Percentiles rank a stretch among this genome's conserved stretches.
Evolutionary conservation across 2,797 vertebrate genomes (phyloP).

Genomic region (Falco naumanni): DNA sequence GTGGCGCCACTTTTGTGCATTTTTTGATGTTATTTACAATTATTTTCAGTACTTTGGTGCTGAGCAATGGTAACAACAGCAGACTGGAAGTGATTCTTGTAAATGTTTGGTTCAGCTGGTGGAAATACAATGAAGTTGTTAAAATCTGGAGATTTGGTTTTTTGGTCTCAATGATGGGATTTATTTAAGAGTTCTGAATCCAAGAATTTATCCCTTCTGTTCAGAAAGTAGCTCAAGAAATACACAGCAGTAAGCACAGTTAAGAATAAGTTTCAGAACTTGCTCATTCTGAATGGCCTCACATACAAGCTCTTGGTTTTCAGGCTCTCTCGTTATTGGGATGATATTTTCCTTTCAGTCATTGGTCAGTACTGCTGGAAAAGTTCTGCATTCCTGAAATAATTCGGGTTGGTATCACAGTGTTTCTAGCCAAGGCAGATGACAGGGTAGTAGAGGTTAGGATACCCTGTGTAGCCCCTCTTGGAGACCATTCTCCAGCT

Average conservation of each 20-base stretch:
- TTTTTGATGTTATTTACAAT: not conserved
- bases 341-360: not conserved
- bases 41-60: not conserved
- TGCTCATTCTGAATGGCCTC: not conserved
- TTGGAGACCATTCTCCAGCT: not conserved
- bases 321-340: not conserved
- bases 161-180: not conserved
- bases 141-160: not conserved
- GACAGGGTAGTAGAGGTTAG: not conserved
- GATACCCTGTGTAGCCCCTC: not conserved
- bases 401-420: not conserved
- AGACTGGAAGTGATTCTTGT: not conserved
- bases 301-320: not conserved
- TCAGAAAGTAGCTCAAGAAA: not conserved
- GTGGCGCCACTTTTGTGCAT: not conserved
- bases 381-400: not conserved
- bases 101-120: not conserved
- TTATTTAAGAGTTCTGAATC: not conserved
- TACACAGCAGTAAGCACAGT: not conserved
- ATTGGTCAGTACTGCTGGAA: not conserved
- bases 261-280: not conserved
- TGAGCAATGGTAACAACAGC: not conserved
- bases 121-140: not conserved
- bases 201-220: not conserved
- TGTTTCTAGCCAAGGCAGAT: not conserved